Conservation (phyloP, 2,113 vertebrate species). For the Zeus faber region DNA sequence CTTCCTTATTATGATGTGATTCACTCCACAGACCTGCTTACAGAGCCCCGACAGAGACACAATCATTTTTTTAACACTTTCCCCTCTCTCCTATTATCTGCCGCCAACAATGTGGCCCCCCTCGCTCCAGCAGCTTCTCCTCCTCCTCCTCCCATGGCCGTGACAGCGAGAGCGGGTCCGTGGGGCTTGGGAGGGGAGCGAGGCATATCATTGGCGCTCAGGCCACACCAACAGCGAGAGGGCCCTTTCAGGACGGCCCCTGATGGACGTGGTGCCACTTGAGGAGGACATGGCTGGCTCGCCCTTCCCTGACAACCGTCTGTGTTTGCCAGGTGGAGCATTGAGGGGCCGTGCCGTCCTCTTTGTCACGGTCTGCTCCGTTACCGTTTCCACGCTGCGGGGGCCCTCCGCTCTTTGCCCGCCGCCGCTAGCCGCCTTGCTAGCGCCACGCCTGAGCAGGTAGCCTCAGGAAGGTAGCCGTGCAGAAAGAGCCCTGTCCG, state of each 20-base stretch:
- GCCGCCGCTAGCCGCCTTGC: constrained; percentile 64
- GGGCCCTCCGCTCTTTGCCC: too few relatives aligned
- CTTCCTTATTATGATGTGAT: constrained; percentile 81
- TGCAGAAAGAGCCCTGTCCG: constrained; percentile 83
- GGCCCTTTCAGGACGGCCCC: constrained; percentile 75
- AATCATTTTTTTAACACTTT: constrained; percentile 76
- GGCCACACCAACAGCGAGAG: constrained; percentile 72
- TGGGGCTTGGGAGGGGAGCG: constrained; percentile 71
- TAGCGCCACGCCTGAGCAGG: constrained; percentile 76
- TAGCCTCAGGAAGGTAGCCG: constrained; percentile 81
- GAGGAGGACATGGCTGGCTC: constrained; percentile 91
- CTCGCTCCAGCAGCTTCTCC: constrained; percentile 52
- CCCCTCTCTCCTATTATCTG: constrained; percentile 66
- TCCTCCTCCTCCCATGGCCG: constrained; percentile 39
- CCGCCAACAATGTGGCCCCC: constrained; percentile 62
- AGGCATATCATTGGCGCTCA: constrained; percentile 82
- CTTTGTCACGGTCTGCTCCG: constrained; percentile 63
- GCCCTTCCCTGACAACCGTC: constrained; percentile 86
- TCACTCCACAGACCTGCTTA: constrained; percentile 70
- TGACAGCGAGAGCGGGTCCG: constrained; percentile 75
- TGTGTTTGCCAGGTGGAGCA: constrained; percentile 83
- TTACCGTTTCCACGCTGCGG: constrained; percentile 33
- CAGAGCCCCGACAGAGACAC: constrained; percentile 73
- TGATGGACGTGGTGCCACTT: constrained; percentile 82
- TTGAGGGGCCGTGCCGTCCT: constrained; percentile 76